Conservation (phyloP, 35 echinoderm and acorn worm species). For the Diadema setosum region DNA sequence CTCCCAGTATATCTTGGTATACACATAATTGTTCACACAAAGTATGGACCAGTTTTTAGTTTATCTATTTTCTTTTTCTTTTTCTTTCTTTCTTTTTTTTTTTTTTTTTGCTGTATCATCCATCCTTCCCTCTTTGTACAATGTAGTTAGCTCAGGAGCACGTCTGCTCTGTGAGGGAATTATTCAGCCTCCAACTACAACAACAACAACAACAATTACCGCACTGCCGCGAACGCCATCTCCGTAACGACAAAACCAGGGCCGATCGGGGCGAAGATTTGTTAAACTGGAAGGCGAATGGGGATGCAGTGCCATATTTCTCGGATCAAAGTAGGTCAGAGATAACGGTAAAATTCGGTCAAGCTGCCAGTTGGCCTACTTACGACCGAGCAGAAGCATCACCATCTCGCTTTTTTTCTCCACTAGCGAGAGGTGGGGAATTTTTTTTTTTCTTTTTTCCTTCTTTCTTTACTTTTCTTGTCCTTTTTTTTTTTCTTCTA, state of each 20-base stretch:
- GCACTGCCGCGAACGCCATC: too few relatives aligned
- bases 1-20: too few relatives aligned
- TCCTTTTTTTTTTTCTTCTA: too few relatives aligned
- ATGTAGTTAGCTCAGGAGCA: background rate
- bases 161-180: background rate
- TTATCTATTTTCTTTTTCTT: background rate
- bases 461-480: too few relatives aligned
- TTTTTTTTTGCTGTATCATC: background rate
- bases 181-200: background rate
- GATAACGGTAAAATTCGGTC: background rate
- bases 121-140: background rate
- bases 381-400: background rate
- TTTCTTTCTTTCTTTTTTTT: background rate
- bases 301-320: too few relatives aligned
- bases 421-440: background rate
- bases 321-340: conserved; percentile 9
- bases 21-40: too few relatives aligned
- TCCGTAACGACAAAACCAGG: background rate
- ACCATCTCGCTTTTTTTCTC: background rate
- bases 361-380: background rate
- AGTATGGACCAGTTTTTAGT: too few relatives aligned
- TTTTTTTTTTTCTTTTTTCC: too few relatives aligned
- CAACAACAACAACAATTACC: background rate
- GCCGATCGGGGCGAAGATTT: too few relatives aligned
- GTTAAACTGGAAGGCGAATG: too few relatives aligned